Evolutionary conservation across 2,797 vertebrate species (phyloP), one percentile per base, ranked within the genome.

Genomic region (Bufotes viridis): DNA sequence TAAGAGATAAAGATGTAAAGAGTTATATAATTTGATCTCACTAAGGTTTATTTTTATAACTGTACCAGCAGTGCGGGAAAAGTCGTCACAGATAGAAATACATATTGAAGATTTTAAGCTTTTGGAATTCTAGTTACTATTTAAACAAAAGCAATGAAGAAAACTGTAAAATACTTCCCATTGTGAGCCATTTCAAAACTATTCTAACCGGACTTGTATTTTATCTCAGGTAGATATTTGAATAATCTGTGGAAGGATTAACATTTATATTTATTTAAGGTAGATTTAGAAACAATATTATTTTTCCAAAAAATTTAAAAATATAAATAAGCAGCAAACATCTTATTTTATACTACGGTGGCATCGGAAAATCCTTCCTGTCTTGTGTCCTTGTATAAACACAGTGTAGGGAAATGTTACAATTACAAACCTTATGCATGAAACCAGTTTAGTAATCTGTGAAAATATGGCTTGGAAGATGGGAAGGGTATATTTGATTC

Each of bases 261-360:
- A 18, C 15, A 55, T 69, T 29, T 2, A 82, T 69, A 29, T 58
- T 58, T 81, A 65, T 49, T n/a, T 15, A 17, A 70, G 24, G 26
- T 72, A 69, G 57, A 82, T 57, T 72, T 29, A 69, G 17, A 84
- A 84, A 34, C n/a, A 53, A 26, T 82, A 69, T 51, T 74, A 58
- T 74, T 58, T 29, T 84, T 74, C 24, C 17, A 22, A 34, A 69
- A 74, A 74, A 84, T 74, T 8, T 84, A 42, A 34, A 26, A 84
- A 34, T 29, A 72, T 57, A 58, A 58, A 81, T 81, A 81, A 63
- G 14, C 42, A 13, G 12, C 49, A 84, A 72, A 70, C 82, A 58
- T 84, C 20, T 82, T 65, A 84, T 57, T 70, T 84, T 70, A 42
- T 57, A 74, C 82, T n/a, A 74, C n/a, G n/a, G n/a, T n/a, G n/a